Evolutionary conservation across 2,113 vertebrate genomes (phyloP).

Genomic region (Lonchura striata): DNA sequence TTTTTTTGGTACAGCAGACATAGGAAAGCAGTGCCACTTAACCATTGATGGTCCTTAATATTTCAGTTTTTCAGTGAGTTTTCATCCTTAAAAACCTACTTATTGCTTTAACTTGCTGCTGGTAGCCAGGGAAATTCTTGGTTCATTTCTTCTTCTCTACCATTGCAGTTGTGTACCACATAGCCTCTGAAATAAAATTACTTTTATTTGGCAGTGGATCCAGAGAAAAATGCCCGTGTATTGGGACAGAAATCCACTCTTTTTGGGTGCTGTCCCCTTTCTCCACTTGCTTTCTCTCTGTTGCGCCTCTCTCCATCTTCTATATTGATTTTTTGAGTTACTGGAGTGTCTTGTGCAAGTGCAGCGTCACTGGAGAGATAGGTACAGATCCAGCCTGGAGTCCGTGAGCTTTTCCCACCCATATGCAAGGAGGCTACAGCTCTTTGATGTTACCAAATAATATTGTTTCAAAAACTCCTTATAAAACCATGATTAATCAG

Average conservation of each 20-base stretch:
- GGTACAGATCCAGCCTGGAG: not conserved
- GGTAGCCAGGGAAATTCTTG: not conserved
- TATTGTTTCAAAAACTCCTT: constrained; percentile 14
- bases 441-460: not conserved
- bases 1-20: not conserved
- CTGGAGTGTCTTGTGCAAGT: not conserved
- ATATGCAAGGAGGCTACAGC: fast-evolving
- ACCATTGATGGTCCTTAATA: not conserved
- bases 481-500: not conserved
- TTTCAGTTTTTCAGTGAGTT: not conserved
- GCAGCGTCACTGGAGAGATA: fast-evolving
- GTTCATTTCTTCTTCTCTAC: not conserved
- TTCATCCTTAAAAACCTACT: not conserved
- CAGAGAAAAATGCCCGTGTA: not conserved
- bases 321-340: not conserved
- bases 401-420: not conserved
- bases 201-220: not conserved
- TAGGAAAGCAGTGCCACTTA: not conserved
- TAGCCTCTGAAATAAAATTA: not conserved
- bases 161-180: not conserved
- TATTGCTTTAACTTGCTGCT: not conserved
- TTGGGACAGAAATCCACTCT: not conserved
- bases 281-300: not conserved
- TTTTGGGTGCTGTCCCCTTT: not conserved
- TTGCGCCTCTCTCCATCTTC: not conserved